Evolutionary conservation across 1,140 invertebrate species (phyloP), one percentile per base, ranked within the genome.

Genomic region (Eumaeus atala): DNA sequence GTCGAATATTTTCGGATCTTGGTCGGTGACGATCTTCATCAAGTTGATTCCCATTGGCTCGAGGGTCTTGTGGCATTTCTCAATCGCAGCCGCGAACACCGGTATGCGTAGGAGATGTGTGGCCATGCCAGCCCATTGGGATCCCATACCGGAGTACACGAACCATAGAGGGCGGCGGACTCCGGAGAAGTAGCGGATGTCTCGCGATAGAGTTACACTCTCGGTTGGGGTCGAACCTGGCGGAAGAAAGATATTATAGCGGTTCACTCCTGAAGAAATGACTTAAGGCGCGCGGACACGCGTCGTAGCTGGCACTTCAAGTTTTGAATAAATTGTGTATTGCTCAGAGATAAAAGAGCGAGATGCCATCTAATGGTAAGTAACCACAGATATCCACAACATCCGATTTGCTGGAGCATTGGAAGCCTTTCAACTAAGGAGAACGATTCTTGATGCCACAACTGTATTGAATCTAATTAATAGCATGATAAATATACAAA

Each of bases 91-190:
- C 17, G 90, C 89, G 76, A 97, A 96, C 5, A 90, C 71, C 7
- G 93, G 91, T 21, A 97, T 89, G 49, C 89, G 84, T 83, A 91
- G 85, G 1, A 91, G 79, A 7, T 88, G 84, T 33, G 89, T 83
- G 14, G 92, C 95, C 95, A 97, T 96, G 47, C 93, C 92, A 21
- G 90, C 74, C 95, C 96, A 97, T 70, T 97, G 95, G 0, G 93
- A 93, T 5, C 95, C 95, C 94, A 98, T 96, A 49, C 96, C 96
- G 59, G 95, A 93, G 84, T 96, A 98, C 9, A 97, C 91, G 83
- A 94, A 96, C 90, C 95, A 96, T 0, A 98, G 87, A 12, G 95
- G 94, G 61, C 91, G 82, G 54, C 88, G 88, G 6, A 90, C 84
- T 0, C 90, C 92, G 0, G 89, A 80, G 72, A 89, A 92, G 74